Base-by-base conservation (phyloP, 2,113 vertebrate species). In the Rhegmatorhina hoffmannsi region DNA sequence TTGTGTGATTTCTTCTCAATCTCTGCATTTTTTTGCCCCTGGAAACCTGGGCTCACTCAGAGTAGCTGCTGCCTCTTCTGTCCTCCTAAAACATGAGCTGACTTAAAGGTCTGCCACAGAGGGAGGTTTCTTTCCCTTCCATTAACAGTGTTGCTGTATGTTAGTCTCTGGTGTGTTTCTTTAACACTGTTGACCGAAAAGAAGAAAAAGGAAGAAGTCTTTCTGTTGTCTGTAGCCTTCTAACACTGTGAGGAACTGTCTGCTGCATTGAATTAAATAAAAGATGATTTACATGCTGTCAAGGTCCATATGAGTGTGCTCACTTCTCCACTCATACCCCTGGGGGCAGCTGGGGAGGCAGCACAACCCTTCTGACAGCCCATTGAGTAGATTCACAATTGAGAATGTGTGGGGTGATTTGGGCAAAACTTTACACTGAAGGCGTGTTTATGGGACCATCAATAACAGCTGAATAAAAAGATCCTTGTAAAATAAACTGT, bases 401-500 rank as follows among this genome's bases (percentile, higher is more conserved):
- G 84, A 87, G 78, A 73, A 94, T 0, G 84, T 79, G 93, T 76
- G 26, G 20, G 49, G 89, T 87, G 95, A 89, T 73, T 19, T 26
- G 73, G 36, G 87, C 36, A 73, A 76, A 94, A 47, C 64, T 75
- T 81, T 11, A 16, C 38, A 2, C 55, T 76, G 50, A 58, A 69
- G 82, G 23, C 0, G 0, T 95, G 95, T 95, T 95, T 96, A 92
- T 11, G 40, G 78, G 70, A 87, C 67, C 74, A 58, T 97, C 93
- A 92, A 5, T 26, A 92, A 83, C 93, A 85, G 94, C 81, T 83
- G 89, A 79, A 66, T 38, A 23, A 77, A 94, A 90, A 36, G 43
- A 58, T 40, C 84, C 83, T 66, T 85, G 43, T 31, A 87, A 94
- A 91, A 92, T 59, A 96, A 96, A 92, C 91, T 7, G 53, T 46